Evolutionary conservation across 2,888 invertebrate genomes (phyloP), one percentile per base, ranked within the genome.

Genomic region (Hypena proboscidalis): DNA sequence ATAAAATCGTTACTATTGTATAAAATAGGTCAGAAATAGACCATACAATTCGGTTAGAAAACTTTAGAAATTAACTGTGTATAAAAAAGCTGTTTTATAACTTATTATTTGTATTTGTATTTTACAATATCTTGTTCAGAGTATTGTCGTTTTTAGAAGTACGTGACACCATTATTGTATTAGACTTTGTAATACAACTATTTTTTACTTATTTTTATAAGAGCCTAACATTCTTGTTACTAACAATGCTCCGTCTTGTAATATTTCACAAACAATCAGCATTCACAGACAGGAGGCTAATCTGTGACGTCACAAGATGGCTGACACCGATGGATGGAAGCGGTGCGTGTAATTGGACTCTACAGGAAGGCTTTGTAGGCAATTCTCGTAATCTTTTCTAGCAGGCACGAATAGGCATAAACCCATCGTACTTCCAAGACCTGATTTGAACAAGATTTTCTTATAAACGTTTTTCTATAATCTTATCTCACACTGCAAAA

Each of bases 271-370:
- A n/a, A n/a, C 26, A 14, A 27, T 11, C 20, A 14, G 33, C 9
- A n/a, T n/a, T n/a, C n/a, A n/a, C n/a, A 35, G 14, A 8, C 11
- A 27, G 27, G 21, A 31, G 13, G 41, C 6, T 21, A 23, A 7
- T 25, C 36, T 13, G 30, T 55, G 40, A 43, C 43, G 34, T 40
- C 41, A 57, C 50, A 48, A 56, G 38, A 56, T 49, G 45, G 51
- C 56, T 3, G 48, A 30, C 31, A 10, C 3, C 37, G 25, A 33
- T 42, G 22, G 40, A 56, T 41, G 35, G 45, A 49, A 59, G 15
- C 36, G 43, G 30, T 36, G 40, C 52, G 52, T 44, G 46, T 52
- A 57, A 61, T 59, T 48, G 43, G 38, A 32, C 25, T 37, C 32
- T 36, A 42, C 38, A 41, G 55, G 19, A 9, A 41, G 20, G n/a